These are phyloP conservation scores for Gymnobelideus leadbeateri DNA, from an alignment of 2,113 vertebrate species.

Conservation along the genomic window DNA sequence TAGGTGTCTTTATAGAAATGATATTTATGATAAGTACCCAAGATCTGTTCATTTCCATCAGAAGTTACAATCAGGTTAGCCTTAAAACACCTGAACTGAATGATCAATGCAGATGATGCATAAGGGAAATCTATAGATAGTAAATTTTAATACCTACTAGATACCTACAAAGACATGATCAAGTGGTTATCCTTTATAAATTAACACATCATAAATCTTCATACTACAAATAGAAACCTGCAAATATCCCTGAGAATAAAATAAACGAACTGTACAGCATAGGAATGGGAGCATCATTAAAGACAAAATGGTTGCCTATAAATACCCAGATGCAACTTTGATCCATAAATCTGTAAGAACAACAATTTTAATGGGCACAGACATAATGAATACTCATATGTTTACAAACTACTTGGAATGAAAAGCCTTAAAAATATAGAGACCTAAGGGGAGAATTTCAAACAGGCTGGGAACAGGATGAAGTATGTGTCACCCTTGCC, in stretches of 20 bases:
- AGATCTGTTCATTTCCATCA: not conserved
- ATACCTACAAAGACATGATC: not conserved
- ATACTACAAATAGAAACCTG: not conserved
- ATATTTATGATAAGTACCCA: not conserved
- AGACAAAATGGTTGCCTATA: not conserved
- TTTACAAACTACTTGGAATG: not conserved
- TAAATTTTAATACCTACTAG: not conserved
- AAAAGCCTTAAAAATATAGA: not conserved
- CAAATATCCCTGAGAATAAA: not conserved
- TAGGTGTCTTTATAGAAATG: not conserved
- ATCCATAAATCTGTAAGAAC: not conserved
- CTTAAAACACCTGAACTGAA: not conserved
- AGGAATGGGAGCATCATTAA: not conserved
- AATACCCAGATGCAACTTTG: not conserved
- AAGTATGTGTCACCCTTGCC: not conserved
- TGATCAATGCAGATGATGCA: not conserved
- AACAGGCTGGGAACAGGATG: not conserved
- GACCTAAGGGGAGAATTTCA: not conserved
- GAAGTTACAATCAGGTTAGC: not conserved
- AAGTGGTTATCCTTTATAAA: not conserved
- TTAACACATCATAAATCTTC: not conserved
- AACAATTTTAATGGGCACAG: not conserved
- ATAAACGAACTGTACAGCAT: not conserved
- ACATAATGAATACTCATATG: not conserved
- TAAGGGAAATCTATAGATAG: not conserved